Evolutionary conservation across 2,113 vertebrate species (phyloP), one percentile per base, ranked within the genome.

Genomic region (Rissa tridactyla): DNA sequence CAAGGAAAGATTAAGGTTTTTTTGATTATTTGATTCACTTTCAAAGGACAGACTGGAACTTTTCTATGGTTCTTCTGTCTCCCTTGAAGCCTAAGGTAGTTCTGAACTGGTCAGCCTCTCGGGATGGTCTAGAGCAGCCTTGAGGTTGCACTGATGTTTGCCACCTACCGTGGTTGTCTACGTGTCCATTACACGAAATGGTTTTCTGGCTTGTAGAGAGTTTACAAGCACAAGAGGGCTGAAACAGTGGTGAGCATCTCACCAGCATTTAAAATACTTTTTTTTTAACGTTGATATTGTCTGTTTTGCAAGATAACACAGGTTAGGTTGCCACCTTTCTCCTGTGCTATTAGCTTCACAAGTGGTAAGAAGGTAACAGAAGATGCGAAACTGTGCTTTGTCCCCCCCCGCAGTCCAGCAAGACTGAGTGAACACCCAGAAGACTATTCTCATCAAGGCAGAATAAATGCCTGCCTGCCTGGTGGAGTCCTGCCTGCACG

Each of bases 101-200:
- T 51, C 42, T 76, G 57, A 81, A 29, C 38, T 20, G 17, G 9
- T 14, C 58, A 55, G 23, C 8, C 30, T 22, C 17, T 19, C 82
- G 36, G 16, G 23, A 65, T 57, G 1, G 1, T 13, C 46, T 73
- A 38, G 11, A 86, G 58, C 21, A 77, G 22, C 27, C n/a, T 68
- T 55, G 44, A 79, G n/a, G 13, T 15, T 71, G 5, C 11, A 7
- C 21, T 55, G 38, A 9, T 85, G 78, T 91, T 16, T 47, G 52
- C 25, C 38, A 5, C 40, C 10, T 19, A 15, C 29, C 10, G 10
- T 11, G 11, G 12, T 1, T 81, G 30, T 20, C 65, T 78, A 18
- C 11, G 3, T 14, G 5, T 42, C 29, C 0, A 0, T 72, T 46
- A 25, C 13, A 36, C 6, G 22, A 70, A 81, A 92, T 15, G 9